Base-by-base conservation (phyloP, 2,888 invertebrate genomes). In the Panopea generosa region DNA sequence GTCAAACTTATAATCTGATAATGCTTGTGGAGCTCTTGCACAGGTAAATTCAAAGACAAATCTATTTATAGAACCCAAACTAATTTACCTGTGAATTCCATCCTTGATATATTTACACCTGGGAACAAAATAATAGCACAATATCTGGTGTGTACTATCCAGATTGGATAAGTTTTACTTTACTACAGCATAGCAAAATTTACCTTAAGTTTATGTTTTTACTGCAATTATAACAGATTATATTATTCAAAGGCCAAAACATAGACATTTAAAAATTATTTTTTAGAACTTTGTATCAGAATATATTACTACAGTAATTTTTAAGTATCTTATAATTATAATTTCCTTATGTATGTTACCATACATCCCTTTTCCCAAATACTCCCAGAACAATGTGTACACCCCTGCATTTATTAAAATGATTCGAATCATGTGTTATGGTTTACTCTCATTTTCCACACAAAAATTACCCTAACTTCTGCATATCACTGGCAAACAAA, bases 51-150 rank as follows among this genome's bases (percentile, higher is more conserved):
- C 56, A 56, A 56, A 56, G 56, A 56, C 56, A 56, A 4, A 11
- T 33, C 56, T 56, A 56, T 56, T 56, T 56, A 20, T 56, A 56
- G 56, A 9, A n/a, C 56, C 56, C 9, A 33, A 56, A 40, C 38
- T 40, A 56, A 56, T 56, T 56, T 55, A 55, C 55, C 55, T 55
- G 55, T 55, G n/a, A 55, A 55, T 55, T 26, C 55, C 56, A 56
- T 62, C 62, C 62, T 27, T n/a, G n/a, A 52, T 50, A n/a, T 62
- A 62, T 52, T 29, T 62, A 62, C 62, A 62, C 62, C 52, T 33
- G 16, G 20, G 45, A 45, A 20, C 45, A 45, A 45, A 45, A 16
- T 20, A n/a, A 45, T 40, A 40, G 40, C 40, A 40, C 7, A 40
- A 40, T 11, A 11, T 16, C 40, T 40, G 7, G 40, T 40, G 9